Evolutionary conservation across 1,140 invertebrate species (phyloP).

Genomic region (Muscidifurax raptorellus): DNA sequence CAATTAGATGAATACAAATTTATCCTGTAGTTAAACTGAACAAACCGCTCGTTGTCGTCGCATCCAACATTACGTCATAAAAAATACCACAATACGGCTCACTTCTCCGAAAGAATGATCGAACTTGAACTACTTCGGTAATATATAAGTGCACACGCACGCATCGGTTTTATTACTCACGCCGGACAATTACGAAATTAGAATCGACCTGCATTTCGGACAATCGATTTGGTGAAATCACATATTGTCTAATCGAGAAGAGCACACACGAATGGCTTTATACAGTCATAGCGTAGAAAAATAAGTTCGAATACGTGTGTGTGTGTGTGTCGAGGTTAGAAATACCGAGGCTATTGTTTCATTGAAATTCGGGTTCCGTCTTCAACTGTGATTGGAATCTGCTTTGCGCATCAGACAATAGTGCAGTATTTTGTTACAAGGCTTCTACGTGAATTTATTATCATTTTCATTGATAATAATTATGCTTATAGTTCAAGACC

Average conservation of each 20-base stretch:
- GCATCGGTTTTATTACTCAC: too few relatives aligned
- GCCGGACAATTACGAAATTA: not conserved
- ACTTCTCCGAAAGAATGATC: too few relatives aligned
- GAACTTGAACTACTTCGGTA: too few relatives aligned
- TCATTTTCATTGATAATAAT: not conserved
- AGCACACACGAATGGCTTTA: not conserved
- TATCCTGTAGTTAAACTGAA: too few relatives aligned
- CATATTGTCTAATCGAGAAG: not conserved
- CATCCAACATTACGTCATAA: too few relatives aligned
- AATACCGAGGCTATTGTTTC: slow-evolving; percentile 27
- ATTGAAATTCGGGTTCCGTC: slow-evolving; percentile 28
- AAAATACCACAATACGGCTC: too few relatives aligned
- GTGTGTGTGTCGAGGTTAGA: slow-evolving; percentile 31
- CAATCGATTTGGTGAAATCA: slow-evolving; percentile 8
- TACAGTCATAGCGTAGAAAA: not conserved
- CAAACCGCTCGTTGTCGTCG: too few relatives aligned
- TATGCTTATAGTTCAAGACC: not conserved
- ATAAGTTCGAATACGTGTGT: not conserved
- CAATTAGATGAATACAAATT: too few relatives aligned
- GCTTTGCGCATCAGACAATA: not conserved
- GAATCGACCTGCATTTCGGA: not conserved
- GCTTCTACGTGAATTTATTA: not conserved
- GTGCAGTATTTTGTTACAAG: not conserved
- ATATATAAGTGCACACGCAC: too few relatives aligned
- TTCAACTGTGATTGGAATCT: slow-evolving; percentile 21